Evolutionary conservation across 1,140 invertebrate genomes (phyloP).

Genomic region (Bombus pascuorum): DNA sequence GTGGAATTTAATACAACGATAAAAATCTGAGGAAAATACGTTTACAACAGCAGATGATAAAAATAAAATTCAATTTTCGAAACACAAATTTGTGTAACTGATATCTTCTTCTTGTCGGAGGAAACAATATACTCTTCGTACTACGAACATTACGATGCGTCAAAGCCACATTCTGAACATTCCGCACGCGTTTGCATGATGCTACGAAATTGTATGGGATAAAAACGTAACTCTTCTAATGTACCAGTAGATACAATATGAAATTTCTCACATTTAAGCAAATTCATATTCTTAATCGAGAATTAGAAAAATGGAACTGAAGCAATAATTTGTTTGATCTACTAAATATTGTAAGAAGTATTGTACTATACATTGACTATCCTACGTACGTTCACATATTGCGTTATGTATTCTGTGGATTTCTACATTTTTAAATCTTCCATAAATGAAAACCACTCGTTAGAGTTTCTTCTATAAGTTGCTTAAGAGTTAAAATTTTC

Average conservation of each 20-base stretch:
- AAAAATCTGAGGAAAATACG: neutral
- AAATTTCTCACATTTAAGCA: conserved; percentile 35
- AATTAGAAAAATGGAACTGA: no score
- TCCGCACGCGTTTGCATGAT: conserved; percentile 3
- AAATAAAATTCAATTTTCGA: neutral
- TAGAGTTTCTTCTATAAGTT: no score
- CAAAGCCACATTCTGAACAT: neutral
- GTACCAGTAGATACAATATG: conserved; percentile 14
- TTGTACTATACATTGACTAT: no score
- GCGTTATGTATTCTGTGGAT: no score
- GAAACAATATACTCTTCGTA: conserved; percentile 24
- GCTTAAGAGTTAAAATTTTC: no score
- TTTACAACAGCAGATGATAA: neutral
- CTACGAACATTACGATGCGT: neutral
- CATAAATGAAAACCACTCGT: no score
- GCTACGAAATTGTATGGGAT: conserved; percentile 45
- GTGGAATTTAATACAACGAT: neutral
- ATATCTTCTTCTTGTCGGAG: no score
- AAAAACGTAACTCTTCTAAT: conserved; percentile 54
- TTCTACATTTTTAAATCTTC: no score
- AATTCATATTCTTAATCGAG: no score
- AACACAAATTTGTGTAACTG: neutral
- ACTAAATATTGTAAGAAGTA: no score
- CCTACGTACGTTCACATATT: no score
- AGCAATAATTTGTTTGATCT: no score